These are phyloP conservation scores for Lasioglossum malachurum DNA, from an alignment of 2,888 invertebrate genomes.

Conservation along the genomic window DNA sequence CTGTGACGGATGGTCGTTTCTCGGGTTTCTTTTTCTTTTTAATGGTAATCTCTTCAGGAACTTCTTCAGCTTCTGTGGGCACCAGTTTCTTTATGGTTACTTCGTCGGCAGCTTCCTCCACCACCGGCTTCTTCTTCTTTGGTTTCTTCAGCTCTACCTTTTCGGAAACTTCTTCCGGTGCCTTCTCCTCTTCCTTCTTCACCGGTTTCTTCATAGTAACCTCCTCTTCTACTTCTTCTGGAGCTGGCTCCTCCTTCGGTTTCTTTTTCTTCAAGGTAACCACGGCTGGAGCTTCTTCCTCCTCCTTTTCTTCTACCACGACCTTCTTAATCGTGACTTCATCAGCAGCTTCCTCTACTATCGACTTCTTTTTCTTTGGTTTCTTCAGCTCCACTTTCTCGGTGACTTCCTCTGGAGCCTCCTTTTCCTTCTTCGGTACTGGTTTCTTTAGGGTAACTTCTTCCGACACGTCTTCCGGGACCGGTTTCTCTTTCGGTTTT, in stretches of 20 bases:
- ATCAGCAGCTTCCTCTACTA: constrained; percentile 70
- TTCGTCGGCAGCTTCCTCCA: constrained; percentile 75
- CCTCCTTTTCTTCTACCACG: constrained; percentile 65
- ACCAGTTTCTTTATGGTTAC: constrained; percentile 70
- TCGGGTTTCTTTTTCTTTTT: constrained; percentile 72
- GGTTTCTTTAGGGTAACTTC: constrained; percentile 82
- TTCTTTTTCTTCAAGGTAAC: constrained; percentile 67
- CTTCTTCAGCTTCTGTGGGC: constrained; percentile 74
- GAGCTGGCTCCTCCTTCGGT: constrained; percentile 65
- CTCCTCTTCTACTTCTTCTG: constrained; percentile 83
- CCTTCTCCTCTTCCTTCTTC: constrained; percentile 71
- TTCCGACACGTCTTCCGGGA: constrained; percentile 79
- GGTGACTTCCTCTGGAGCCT: constrained; percentile 59
- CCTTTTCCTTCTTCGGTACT: constrained; percentile 62
- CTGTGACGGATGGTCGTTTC: constrained; percentile 71
- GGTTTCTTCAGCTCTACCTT: constrained; percentile 66
- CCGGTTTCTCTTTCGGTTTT: constrained; percentile 68
- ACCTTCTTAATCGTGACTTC: constrained; percentile 61
- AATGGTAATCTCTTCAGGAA: constrained; percentile 72
- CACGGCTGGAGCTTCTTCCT: constrained; percentile 69
- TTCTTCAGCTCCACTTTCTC: constrained; percentile 49
- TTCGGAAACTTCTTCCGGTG: constrained; percentile 58
- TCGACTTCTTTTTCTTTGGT: constrained; percentile 78
- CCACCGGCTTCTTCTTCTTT: constrained; percentile 76
- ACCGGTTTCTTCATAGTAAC: constrained; percentile 78